These are phyloP conservation scores for Gallinago solitaria DNA, from an alignment of 2,797 vertebrate genomes.

Conservation along the genomic window DNA sequence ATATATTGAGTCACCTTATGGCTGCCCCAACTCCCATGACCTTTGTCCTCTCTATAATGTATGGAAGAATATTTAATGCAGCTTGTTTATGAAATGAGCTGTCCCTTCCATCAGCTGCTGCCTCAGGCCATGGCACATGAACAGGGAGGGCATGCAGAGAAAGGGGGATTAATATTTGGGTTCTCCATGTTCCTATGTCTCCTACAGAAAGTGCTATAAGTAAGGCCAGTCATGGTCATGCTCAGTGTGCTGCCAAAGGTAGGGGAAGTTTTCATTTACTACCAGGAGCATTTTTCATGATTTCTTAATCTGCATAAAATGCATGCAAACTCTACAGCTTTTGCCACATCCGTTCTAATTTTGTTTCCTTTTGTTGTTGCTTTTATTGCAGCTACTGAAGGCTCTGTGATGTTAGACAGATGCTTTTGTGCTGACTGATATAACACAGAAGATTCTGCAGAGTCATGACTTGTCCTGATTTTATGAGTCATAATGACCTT, in stretches of 20 bases:
- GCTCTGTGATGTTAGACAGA: conserved; percentile 59
- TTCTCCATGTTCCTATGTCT: neutral
- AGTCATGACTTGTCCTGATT: conserved; percentile 32
- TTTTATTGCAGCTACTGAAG: conserved; percentile 40
- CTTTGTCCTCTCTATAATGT: conserved; percentile 61
- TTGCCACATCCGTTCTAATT: conserved; percentile 18
- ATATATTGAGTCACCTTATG: conserved; percentile 66
- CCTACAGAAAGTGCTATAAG: neutral
- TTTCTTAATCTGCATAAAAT: neutral
- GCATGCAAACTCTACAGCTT: neutral
- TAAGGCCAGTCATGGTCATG: neutral
- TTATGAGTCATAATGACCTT: conserved; percentile 63
- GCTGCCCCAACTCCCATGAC: conserved; percentile 49
- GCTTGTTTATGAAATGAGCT: conserved; percentile 50
- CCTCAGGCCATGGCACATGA: neutral
- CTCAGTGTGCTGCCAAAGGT: neutral
- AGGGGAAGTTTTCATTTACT: neutral
- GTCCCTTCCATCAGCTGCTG: neutral
- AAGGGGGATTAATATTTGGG: neutral
- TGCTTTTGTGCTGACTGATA: conserved; percentile 49
- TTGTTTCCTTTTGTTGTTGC: conserved; percentile 48
- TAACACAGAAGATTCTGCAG: conserved; percentile 39
- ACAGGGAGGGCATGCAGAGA: neutral
- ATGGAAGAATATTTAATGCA: conserved; percentile 66
- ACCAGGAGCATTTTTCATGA: neutral